These are phyloP conservation scores for Bombyx mandarina DNA, from an alignment of 1,140 invertebrate genomes.

Conservation along the genomic window DNA sequence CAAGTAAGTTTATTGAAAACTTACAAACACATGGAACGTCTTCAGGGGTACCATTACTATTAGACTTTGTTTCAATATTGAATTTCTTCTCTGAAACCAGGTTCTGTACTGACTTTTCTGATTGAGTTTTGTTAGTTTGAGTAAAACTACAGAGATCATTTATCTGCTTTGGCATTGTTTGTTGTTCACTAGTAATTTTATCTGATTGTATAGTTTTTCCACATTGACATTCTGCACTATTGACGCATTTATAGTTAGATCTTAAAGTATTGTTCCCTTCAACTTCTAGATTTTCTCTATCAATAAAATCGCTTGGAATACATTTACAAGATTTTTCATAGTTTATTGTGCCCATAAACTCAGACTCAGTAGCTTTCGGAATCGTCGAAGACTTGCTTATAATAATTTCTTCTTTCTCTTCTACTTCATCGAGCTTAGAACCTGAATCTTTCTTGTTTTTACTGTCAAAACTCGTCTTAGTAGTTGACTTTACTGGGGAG, in stretches of 20 bases:
- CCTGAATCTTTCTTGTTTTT: too few species aligned
- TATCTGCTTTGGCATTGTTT: neutral
- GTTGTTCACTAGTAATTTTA: neutral
- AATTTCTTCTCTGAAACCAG: too few species aligned
- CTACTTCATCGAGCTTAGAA: too few species aligned
- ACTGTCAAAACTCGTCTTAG: too few species aligned
- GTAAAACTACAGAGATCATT: slow-evolving; percentile 1
- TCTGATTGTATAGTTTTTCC: slow-evolving; percentile 8
- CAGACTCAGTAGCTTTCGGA: slow-evolving; percentile 26
- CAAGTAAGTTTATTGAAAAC: slow-evolving; percentile 43
- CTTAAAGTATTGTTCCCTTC: neutral
- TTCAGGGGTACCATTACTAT: too few species aligned
- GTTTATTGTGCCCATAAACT: slow-evolving; percentile 28
- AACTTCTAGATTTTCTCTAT: slow-evolving; percentile 4
- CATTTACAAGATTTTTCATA: slow-evolving; percentile 30
- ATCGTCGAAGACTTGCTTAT: neutral
- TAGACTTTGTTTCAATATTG: too few species aligned
- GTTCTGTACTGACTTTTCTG: neutral
- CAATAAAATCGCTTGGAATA: slow-evolving; percentile 3
- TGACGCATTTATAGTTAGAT: slow-evolving; percentile 19
- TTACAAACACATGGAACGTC: slow-evolving; percentile 17
- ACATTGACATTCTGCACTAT: slow-evolving; percentile 18
- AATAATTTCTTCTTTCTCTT: too few species aligned
- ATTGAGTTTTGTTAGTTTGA: neutral
- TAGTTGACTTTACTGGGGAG: too few species aligned